phyloP scores from a whole-genome alignment of 2,797 vertebrate genomes.

The Myotis vivesi region DNA sequence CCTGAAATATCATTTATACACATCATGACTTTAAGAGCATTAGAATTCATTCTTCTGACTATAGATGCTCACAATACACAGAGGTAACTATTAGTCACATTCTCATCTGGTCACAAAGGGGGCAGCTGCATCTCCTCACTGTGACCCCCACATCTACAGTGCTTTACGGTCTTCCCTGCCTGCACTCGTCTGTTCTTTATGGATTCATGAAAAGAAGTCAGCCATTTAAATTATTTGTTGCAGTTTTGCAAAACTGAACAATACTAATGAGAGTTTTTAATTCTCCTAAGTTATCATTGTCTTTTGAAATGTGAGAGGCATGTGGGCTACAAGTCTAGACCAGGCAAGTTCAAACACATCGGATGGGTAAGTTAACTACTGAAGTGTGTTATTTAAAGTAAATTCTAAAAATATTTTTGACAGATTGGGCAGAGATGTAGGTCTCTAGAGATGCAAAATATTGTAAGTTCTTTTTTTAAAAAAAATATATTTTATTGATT shows the following conservation, averaged over 20 bases:
- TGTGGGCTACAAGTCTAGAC: neutral
- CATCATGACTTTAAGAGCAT: neutral
- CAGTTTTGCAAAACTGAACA: neutral
- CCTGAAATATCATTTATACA: neutral
- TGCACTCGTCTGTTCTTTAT: neutral
- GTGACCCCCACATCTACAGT: neutral
- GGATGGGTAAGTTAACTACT: neutral
- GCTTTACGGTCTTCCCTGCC: neutral
- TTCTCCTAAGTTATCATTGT: neutral
- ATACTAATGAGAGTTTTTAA: neutral
- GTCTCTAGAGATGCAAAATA: neutral
- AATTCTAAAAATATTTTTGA: neutral
- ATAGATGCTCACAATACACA: neutral
- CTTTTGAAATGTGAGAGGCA: neutral
- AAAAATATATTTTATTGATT: too few relatives aligned
- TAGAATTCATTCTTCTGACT: neutral
- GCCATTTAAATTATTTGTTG: neutral
- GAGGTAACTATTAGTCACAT: neutral
- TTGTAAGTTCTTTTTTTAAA: neutral
- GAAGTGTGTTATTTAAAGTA: neutral
- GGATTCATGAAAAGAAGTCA: neutral
- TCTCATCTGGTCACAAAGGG: neutral
- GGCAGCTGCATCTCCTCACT: neutral
- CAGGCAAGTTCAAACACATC: neutral
- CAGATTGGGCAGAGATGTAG: neutral